phyloP scores from a whole-genome alignment of 2,797 vertebrate species.

The Muscicapa striata region DNA sequence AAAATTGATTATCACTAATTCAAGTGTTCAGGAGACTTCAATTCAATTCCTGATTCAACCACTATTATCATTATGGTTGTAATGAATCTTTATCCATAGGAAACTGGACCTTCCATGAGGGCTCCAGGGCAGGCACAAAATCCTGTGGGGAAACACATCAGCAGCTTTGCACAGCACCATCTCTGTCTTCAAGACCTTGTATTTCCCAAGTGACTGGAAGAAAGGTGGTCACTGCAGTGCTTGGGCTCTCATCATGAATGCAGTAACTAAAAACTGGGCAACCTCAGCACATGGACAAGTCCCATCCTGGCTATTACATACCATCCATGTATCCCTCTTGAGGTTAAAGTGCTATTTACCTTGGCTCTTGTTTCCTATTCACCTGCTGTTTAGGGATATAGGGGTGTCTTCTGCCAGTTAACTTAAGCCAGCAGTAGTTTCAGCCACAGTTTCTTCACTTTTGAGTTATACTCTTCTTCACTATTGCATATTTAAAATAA shows the following conservation, averaged over 20 bases:
- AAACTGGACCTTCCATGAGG: not conserved
- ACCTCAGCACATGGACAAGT: fast-evolving
- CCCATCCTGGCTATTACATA: not conserved
- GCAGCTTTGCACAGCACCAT: not conserved
- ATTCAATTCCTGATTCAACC: not conserved
- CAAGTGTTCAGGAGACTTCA: not conserved
- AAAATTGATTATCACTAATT: not conserved
- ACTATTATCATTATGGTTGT: not conserved
- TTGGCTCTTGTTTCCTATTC: not conserved
- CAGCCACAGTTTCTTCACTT: not conserved
- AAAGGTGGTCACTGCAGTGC: not conserved
- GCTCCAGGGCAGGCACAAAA: not conserved
- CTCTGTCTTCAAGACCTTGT: not conserved
- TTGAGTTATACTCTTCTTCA: not conserved
- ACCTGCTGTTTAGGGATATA: not conserved
- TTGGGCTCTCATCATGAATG: not conserved
- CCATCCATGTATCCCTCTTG: not conserved
- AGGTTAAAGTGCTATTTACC: not conserved
- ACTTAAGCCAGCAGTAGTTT: not conserved
- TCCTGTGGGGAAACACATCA: not conserved
- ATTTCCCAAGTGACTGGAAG: not conserved
- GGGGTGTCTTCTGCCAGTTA: not conserved
- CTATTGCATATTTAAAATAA: not conserved
- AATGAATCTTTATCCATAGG: not conserved
- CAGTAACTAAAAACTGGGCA: not conserved